Evolutionary conservation across 2,888 invertebrate species (phyloP).

Genomic region (Napeogenes sylphis): DNA sequence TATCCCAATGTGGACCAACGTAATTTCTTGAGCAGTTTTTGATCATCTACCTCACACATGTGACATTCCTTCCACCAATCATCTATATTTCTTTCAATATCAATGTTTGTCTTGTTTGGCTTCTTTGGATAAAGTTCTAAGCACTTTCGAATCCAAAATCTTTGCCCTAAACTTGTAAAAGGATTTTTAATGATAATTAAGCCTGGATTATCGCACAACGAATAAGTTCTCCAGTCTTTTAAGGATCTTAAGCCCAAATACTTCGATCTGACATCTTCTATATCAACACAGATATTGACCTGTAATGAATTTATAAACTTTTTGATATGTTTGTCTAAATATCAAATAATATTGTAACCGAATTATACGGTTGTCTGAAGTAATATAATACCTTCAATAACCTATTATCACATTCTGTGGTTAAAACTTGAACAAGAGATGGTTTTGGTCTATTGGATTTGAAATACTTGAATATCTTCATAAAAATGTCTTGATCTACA

Average conservation of each 20-base stretch:
- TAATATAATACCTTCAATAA: conserved; percentile 40
- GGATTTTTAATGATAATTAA: conserved; percentile 89
- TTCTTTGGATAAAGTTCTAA: conserved; percentile 85
- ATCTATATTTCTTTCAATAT: conserved; percentile 62
- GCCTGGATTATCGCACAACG: conserved; percentile 81
- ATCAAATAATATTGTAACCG: not conserved
- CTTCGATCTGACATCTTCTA: conserved; percentile 39
- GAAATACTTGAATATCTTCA: conserved; percentile 86
- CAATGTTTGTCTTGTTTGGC: conserved; percentile 85
- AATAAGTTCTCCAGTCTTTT: conserved; percentile 80
- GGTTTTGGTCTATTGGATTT: conserved; percentile 83
- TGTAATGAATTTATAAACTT: not conserved
- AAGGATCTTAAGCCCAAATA: conserved; percentile 48
- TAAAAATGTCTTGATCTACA: conserved; percentile 68
- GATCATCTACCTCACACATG: conserved; percentile 56
- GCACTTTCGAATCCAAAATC: conserved; percentile 89
- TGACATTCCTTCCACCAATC: conserved; percentile 82
- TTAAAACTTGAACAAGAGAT: conserved; percentile 80
- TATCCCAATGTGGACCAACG: conserved; percentile 98
- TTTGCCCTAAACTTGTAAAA: conserved; percentile 86
- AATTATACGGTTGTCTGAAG: too few species aligned
- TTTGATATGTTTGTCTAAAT: not conserved
- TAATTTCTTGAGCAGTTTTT: conserved; percentile 72
- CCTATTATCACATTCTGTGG: conserved; percentile 53
- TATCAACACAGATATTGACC: not conserved